Evolutionary conservation across 2,113 vertebrate species (phyloP).

Genomic region (Psammodynastes pulverulentus): DNA sequence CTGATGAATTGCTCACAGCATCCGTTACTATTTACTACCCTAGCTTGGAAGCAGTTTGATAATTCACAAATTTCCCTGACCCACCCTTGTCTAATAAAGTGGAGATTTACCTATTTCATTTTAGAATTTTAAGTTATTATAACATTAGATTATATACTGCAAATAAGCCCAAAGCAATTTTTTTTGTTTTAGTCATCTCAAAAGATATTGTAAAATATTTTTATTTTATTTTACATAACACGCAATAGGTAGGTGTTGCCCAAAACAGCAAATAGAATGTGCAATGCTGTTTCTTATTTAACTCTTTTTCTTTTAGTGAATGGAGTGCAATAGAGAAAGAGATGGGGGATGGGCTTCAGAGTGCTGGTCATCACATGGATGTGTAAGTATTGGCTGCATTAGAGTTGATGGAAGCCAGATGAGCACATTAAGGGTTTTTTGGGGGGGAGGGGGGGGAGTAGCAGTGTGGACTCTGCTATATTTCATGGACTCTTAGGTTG

Average conservation of each 20-base stretch:
- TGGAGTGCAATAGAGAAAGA: conserved; percentile 95
- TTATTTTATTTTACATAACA: not conserved
- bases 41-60: not conserved
- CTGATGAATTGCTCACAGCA: not conserved
- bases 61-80: not conserved
- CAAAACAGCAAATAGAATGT: not conserved
- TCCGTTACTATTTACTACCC: not conserved
- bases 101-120: conserved; percentile 61
- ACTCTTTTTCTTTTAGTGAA: conserved; percentile 73
- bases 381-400: conserved; percentile 81
- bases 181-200: not conserved
- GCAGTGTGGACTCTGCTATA: conserved; percentile 27
- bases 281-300: conserved; percentile 54
- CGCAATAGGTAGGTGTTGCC: not conserved
- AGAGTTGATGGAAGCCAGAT: conserved; percentile 68
- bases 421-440: conserved; percentile 13
- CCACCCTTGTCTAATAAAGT: conserved; percentile 48
- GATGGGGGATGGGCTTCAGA: conserved; percentile 95
- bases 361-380: conserved; percentile 95
- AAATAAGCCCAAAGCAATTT: not conserved
- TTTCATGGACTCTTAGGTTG: conserved; percentile 49
- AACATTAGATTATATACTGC: conserved; percentile 58
- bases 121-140: conserved; percentile 62
- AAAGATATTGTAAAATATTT: not conserved
- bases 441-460: not conserved